A percentile compares a stretch with the other conserved stretches of the same genome.
phyloP scores from a whole-genome alignment of 2,888 invertebrate species.

The Troglohyphantes excavatus region DNA sequence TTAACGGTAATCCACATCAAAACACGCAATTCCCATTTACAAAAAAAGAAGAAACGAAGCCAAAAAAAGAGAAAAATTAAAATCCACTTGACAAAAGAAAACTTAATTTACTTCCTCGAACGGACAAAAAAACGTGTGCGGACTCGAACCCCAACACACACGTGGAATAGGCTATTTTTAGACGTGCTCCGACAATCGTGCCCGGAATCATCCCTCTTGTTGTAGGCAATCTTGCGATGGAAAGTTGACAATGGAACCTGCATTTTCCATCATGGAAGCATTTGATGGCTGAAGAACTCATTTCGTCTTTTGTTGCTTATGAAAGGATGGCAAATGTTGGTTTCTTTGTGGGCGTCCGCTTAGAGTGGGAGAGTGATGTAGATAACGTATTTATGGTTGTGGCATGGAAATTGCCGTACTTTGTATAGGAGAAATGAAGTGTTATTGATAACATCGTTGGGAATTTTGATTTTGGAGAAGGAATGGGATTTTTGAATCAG shows the following conservation, averaged over 20 bases:
- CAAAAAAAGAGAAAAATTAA: neutral
- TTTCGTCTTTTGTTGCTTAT: neutral
- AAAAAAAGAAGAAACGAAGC: neutral
- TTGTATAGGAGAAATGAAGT: too few species aligned
- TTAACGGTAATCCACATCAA: too few species aligned
- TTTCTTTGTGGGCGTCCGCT: neutral
- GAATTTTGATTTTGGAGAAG: too few species aligned
- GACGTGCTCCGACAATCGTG: neutral
- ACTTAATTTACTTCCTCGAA: neutral
- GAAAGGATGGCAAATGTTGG: neutral
- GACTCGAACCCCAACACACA: neutral
- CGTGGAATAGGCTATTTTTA: neutral
- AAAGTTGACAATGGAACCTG: constrained; percentile 1
- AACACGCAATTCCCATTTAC: too few species aligned
- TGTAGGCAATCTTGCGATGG: neutral
- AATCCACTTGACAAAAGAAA: constrained; percentile 4
- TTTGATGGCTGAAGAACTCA: neutral
- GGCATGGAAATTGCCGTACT: too few species aligned
- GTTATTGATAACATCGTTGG: too few species aligned
- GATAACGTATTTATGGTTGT: neutral
- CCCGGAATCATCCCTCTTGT: neutral
- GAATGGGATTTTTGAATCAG: too few species aligned
- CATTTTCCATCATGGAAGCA: neutral
- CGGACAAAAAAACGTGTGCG: neutral
- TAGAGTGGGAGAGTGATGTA: neutral